Base-by-base conservation (phyloP, 2,797 vertebrate species). In the Notoglanidium macrostoma region DNA sequence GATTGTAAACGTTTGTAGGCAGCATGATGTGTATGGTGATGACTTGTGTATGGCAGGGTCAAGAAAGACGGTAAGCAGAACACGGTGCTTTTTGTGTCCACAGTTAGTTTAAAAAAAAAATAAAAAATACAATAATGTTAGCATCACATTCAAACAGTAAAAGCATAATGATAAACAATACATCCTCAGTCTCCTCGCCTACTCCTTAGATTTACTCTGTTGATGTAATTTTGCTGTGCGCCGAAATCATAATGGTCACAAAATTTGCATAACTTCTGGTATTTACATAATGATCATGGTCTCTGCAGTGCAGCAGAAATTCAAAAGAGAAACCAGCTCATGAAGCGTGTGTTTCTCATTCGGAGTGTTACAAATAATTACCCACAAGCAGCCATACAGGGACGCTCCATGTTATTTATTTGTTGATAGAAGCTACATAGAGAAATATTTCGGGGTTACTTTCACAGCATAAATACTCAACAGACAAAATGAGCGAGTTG, bases 281-380 rank as follows among this genome's bases (percentile, higher is more conserved):
- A 57, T 59, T 79, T 79, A 23, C 54, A 79, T 79, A 79, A 59
- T 78, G 76, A 55, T 81, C 78, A 81, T 29, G 26, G 59, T 63
- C 57, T 46, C 59, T 19, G 12, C 4, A 5, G 40, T 29, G 26
- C 79, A n/a, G 26, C 17, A 15, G 44, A 63, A 63, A 63, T 46
- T 49, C 79, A 63, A 49, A 44, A 65, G 14, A 49, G 40, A 79
- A 79, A 79, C 55, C 40, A 51, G 21, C n/a, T 63, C 57, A 70
- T 29, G 29, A 82, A 82, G 1, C 23, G 0, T 78, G 51, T 1
- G 79, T 82, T 81, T 63, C 78, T 81, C 32, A 46, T 17, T 61
- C 57, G 35, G 76, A 78, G 59, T 40, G 19, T 61, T 59, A 80
- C 35, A 80, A 61, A 61, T 15, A 61, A 44, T 2, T 80, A 80